Conservation (phyloP, 2,797 vertebrate genomes). For the Nannoperca australis region DNA sequence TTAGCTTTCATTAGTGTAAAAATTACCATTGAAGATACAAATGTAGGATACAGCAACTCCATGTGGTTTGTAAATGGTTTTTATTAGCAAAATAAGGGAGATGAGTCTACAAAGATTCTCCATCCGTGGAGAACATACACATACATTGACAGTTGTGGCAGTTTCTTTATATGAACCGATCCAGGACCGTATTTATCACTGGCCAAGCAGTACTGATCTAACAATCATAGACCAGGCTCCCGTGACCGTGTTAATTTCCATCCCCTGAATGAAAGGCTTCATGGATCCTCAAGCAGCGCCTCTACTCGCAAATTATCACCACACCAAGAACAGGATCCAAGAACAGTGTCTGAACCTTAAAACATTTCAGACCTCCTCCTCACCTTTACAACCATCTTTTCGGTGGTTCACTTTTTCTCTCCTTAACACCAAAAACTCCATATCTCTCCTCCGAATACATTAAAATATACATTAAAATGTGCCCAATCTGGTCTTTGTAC, state of each 20-base stretch:
- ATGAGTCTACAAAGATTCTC: slow-evolving; percentile 88
- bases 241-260: slow-evolving; percentile 12
- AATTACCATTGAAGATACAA: not conserved
- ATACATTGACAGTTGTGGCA: slow-evolving; percentile 78
- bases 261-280: slow-evolving; percentile 30
- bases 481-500: slow-evolving; percentile 59
- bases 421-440: slow-evolving; percentile 40
- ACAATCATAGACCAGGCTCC: slow-evolving; percentile 45
- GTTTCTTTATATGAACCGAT: slow-evolving; percentile 72
- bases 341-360: slow-evolving; percentile 28
- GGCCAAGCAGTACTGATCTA: slow-evolving; percentile 58
- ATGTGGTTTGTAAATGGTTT: slow-evolving; percentile 82
- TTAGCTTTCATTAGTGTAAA: not conserved
- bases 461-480: slow-evolving; percentile 81
- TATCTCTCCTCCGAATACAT: slow-evolving; percentile 64
- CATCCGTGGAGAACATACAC: slow-evolving; percentile 75
- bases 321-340: slow-evolving; percentile 13
- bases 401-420: slow-evolving; percentile 36
- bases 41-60: slow-evolving; percentile 6
- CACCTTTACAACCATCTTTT: slow-evolving; percentile 39
- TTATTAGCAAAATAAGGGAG: slow-evolving; percentile 91
- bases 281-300: slow-evolving; percentile 7
- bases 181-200: slow-evolving; percentile 44
- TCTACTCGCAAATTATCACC: slow-evolving; percentile 11
- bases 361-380: slow-evolving; percentile 35